Evolutionary conservation across 2,888 invertebrate species (phyloP).

Genomic region (Tetropium fuscum): DNA sequence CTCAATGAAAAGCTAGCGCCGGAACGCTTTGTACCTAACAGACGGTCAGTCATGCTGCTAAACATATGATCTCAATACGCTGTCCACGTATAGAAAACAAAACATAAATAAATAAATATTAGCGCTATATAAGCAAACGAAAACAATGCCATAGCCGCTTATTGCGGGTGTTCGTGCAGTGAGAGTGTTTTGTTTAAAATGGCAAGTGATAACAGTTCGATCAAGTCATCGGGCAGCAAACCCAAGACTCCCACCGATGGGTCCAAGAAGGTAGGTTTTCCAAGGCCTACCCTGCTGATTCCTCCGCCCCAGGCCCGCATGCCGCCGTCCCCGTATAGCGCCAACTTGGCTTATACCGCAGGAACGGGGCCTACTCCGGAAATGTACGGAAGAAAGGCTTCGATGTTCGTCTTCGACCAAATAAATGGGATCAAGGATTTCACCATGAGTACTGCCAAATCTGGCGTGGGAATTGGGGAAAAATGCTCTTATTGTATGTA

Average conservation of each 20-base stretch:
- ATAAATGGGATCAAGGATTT: slow-evolving; percentile 84
- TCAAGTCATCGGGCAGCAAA: slow-evolving; percentile 29
- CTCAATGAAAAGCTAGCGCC: slow-evolving; percentile 30
- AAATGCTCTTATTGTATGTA: slow-evolving; percentile 85
- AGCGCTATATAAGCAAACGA: neutral
- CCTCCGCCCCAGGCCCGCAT: slow-evolving; percentile 46
- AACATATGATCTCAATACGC: slow-evolving; percentile 14
- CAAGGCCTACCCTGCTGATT: slow-evolving; percentile 52
- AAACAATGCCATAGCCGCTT: too few species aligned
- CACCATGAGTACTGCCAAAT: slow-evolving; percentile 78
- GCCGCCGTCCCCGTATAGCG: slow-evolving; percentile 25
- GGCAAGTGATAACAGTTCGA: slow-evolving; percentile 38
- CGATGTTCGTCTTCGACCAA: slow-evolving; percentile 84
- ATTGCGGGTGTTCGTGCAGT: too few species aligned
- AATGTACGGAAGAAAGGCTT: slow-evolving; percentile 70
- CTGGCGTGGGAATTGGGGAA: slow-evolving; percentile 86
- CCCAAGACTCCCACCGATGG: slow-evolving; percentile 23
- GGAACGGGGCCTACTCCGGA: slow-evolving; percentile 28
- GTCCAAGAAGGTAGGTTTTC: slow-evolving; percentile 41
- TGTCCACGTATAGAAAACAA: neutral
- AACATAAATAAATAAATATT: neutral
- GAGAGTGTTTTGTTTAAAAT: too few species aligned
- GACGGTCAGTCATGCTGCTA: slow-evolving; percentile 19
- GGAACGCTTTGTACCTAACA: slow-evolving; percentile 28
- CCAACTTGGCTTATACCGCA: slow-evolving; percentile 13